Percentiles rank a stretch among this genome's conserved stretches.
phyloP scores from a whole-genome alignment of 2,888 invertebrate species.

The Nineta flava region DNA sequence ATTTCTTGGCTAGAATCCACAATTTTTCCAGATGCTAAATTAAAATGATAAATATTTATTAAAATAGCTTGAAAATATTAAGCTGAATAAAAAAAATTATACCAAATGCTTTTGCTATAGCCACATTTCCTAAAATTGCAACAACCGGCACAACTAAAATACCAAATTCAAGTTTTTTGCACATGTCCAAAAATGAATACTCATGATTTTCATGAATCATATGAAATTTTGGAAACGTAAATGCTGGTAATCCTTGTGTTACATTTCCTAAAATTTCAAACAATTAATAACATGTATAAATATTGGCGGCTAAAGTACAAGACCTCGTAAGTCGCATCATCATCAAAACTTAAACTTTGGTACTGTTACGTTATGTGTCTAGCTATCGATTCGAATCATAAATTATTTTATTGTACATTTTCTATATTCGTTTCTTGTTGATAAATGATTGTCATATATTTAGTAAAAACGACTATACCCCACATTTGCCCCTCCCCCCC shows the following conservation, averaged over 20 bases:
- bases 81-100: slow-evolving; percentile 18
- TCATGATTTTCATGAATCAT: slow-evolving; percentile 40
- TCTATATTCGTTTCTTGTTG: no score
- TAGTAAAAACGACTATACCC: no score
- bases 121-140: slow-evolving; percentile 80
- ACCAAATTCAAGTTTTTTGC: slow-evolving; percentile 55
- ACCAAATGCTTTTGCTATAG: slow-evolving; percentile 92
- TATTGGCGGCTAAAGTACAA: no score
- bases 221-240: slow-evolving; percentile 52
- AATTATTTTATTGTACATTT: no score
- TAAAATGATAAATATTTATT: not conserved
- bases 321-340: no score
- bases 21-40: slow-evolving; percentile 43
- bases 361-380: no score
- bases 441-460: no score
- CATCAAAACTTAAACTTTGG: no score
- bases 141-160: slow-evolving; percentile 70
- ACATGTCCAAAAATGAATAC: slow-evolving; percentile 48
- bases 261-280: slow-evolving; percentile 35
- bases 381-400: no score
- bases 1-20: slow-evolving; percentile 88
- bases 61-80: no score
- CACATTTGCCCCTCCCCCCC: no score
- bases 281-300: slow-evolving; percentile 7
- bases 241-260: slow-evolving; percentile 48